These are phyloP conservation scores for Cheilosia variabilis DNA, from an alignment of 2,888 invertebrate species.

Conservation along the genomic window DNA sequence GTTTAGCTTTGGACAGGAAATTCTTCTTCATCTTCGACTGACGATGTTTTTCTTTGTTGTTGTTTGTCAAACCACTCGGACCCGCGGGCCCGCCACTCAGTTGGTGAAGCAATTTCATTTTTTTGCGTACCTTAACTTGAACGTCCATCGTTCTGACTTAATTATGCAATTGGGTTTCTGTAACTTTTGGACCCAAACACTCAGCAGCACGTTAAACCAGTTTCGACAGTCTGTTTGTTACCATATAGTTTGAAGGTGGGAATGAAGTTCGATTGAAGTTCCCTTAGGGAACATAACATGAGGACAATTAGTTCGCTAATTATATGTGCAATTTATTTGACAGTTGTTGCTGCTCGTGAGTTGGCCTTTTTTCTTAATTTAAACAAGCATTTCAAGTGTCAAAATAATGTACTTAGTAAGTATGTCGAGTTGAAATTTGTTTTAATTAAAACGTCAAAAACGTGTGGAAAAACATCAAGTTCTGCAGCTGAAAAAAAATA, in stretches of 20 bases:
- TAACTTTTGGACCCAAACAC: constrained; percentile 5
- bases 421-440: no score
- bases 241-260: background rate
- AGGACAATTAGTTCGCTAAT: constrained; percentile 30
- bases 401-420: background rate
- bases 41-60: background rate
- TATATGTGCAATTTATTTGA: constrained; percentile 33
- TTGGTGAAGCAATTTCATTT: constrained; percentile 27
- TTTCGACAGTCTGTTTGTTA: constrained; percentile 38
- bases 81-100: background rate
- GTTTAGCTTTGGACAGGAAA: constrained; percentile 36
- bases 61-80: constrained; percentile 14
- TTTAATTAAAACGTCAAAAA: no score
- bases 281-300: background rate
- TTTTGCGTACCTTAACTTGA: background rate
- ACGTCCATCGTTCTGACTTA: constrained; percentile 17
- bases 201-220: constrained; percentile 20
- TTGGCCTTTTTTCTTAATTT: constrained; percentile 4
- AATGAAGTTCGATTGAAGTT: constrained; percentile 2
- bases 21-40: constrained; percentile 24
- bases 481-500: no score
- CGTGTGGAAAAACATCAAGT: no score
- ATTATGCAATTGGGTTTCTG: constrained; percentile 48
- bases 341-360: constrained; percentile 16
- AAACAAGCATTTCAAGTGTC: constrained; percentile 2